phyloP scores from a whole-genome alignment of 2,888 invertebrate genomes.

The Caenorhabditis plicata region DNA sequence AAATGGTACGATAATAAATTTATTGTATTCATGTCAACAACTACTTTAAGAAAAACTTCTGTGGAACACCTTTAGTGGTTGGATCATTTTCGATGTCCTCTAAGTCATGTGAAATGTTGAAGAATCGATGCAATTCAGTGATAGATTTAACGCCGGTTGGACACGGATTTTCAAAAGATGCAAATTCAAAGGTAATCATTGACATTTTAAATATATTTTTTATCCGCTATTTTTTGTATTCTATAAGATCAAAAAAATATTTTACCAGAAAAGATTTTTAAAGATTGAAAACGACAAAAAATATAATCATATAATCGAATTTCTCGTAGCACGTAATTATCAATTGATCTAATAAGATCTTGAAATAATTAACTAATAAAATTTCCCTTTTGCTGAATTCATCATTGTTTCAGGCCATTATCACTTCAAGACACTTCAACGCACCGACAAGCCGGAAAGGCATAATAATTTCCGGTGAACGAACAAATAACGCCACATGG shows the following conservation, averaged over 20 bases:
- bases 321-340: too few relatives aligned
- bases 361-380: background rate
- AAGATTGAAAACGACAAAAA: background rate
- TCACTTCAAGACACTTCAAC: background rate
- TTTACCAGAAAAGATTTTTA: too few relatives aligned
- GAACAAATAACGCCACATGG: slow-evolving; percentile 25
- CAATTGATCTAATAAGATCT: too few relatives aligned
- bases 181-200: slow-evolving; percentile 14
- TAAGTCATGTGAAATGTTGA: background rate
- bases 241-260: too few relatives aligned
- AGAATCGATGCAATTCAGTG: slow-evolving; percentile 4
- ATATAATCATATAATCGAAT: too few relatives aligned
- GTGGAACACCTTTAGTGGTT: background rate
- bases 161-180: slow-evolving; percentile 31
- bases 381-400: background rate
- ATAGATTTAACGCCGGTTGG: slow-evolving; percentile 14
- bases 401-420: slow-evolving; percentile 1
- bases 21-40: too few relatives aligned
- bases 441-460: slow-evolving; percentile 3
- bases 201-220: too few relatives aligned
- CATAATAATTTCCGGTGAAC: slow-evolving; percentile 22
- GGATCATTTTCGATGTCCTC: slow-evolving; percentile 11
- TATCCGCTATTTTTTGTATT: too few relatives aligned
- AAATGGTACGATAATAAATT: background rate
- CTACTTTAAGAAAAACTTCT: too few relatives aligned